Conservation (phyloP, 1,140 invertebrate species). For the Hyles vespertilio region DNA sequence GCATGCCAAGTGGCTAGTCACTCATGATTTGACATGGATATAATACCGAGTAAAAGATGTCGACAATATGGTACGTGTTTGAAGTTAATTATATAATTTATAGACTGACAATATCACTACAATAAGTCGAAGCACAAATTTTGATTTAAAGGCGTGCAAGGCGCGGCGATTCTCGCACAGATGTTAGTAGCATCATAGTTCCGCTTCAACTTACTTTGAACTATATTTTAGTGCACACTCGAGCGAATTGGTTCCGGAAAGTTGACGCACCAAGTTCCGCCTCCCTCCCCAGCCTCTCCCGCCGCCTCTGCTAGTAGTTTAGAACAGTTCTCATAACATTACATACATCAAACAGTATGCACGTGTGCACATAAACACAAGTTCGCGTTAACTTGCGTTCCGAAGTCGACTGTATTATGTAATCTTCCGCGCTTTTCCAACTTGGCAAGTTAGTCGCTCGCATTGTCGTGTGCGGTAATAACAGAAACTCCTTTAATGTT, state of each 20-base stretch:
- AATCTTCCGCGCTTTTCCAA: conserved; percentile 30
- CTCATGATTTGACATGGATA: too few relatives aligned
- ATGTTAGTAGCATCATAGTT: background rate
- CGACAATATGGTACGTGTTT: too few relatives aligned
- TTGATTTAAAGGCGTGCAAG: too few relatives aligned
- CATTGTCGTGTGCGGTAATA: conserved; percentile 27
- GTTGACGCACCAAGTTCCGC: conserved; percentile 25
- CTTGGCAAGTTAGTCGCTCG: conserved; percentile 21
- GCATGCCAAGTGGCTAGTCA: too few relatives aligned
- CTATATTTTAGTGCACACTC: conserved; percentile 37
- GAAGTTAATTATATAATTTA: too few relatives aligned
- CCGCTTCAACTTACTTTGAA: conserved; percentile 35
- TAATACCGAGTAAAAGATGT: too few relatives aligned
- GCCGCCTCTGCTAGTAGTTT: conserved; percentile 9
- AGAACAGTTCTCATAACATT: conserved; percentile 24
- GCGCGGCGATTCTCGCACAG: too few relatives aligned
- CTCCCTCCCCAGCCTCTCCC: conserved; percentile 8
- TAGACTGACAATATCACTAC: too few relatives aligned
- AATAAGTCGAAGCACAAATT: too few relatives aligned
- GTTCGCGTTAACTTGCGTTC: conserved; percentile 26
- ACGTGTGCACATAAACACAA: conserved; percentile 27
- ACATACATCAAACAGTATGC: conserved; percentile 18
- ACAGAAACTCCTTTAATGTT: conserved; percentile 31
- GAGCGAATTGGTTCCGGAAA: conserved; percentile 27
- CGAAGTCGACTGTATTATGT: conserved; percentile 26